Conservation (phyloP, 2,113 vertebrate genomes). For the Rhipidura dahli region DNA sequence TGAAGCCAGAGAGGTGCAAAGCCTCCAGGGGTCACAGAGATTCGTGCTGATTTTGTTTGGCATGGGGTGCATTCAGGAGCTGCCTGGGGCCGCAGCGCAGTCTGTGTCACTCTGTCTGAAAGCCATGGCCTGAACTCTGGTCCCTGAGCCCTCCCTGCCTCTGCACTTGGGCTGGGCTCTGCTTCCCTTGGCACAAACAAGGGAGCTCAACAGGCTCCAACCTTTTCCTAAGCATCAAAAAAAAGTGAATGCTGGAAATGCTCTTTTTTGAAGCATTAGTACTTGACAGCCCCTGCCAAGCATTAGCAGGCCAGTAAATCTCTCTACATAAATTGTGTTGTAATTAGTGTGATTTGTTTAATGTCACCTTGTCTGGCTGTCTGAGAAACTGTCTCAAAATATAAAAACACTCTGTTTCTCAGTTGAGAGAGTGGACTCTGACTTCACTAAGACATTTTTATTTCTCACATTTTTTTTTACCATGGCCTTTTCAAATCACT, state of each 20-base stretch:
- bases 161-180: background rate
- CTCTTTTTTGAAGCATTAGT: constrained; percentile 5
- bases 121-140: background rate
- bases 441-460: constrained; percentile 2
- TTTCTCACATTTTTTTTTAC: background rate
- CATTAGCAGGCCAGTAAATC: constrained; percentile 26
- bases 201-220: background rate
- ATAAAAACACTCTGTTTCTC: background rate
- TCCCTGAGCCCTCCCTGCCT: background rate
- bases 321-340: constrained; percentile 45
- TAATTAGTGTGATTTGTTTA: constrained; percentile 52
- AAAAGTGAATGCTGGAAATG: background rate
- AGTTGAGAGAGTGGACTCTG: background rate
- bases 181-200: background rate
- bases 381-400: constrained; percentile 35
- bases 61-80: background rate
- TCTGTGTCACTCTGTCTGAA: background rate
- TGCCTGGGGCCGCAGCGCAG: accelerated
- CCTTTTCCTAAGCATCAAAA: background rate
- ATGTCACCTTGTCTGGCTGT: constrained; percentile 59
- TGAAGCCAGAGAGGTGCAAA: background rate
- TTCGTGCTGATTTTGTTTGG: background rate
- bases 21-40: background rate
- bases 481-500: constrained; percentile 2
- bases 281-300: constrained; percentile 25